These are phyloP conservation scores for Heterotilapia buettikoferi DNA, from an alignment of 2,113 vertebrate species.

Conservation along the genomic window DNA sequence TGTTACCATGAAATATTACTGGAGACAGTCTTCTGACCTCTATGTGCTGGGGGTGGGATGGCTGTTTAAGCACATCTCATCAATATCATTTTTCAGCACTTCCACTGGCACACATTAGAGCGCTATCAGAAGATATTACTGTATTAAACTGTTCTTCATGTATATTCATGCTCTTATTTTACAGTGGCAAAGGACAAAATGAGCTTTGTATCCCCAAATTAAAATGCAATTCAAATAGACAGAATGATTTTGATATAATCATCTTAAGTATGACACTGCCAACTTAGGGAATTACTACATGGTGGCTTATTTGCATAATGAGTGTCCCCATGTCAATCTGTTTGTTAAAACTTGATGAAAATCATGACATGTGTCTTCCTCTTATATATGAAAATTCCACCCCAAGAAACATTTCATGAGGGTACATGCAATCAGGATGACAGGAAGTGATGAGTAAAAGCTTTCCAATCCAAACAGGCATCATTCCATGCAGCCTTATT, in stretches of 20 bases:
- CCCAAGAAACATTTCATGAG: not conserved
- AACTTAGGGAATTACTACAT: conserved; percentile 27
- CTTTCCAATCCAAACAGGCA: not conserved
- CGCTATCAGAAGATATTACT: conserved; percentile 33
- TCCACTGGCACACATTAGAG: conserved; percentile 24
- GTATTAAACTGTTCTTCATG: conserved; percentile 26
- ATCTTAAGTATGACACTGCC: conserved; percentile 38
- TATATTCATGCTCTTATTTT: conserved; percentile 19
- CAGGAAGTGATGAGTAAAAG: not conserved
- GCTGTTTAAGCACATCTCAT: conserved; percentile 24
- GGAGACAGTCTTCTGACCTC: not conserved
- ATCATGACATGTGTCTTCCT: not conserved
- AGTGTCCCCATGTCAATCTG: conserved; percentile 2
- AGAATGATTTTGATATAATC: conserved; percentile 44
- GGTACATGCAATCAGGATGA: not conserved
- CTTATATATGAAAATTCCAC: not conserved
- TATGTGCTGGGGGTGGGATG: not conserved
- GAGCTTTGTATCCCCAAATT: conserved; percentile 8
- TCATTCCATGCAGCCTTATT: not conserved
- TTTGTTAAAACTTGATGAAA: not conserved
- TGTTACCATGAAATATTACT: conserved; percentile 13
- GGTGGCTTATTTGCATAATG: conserved; percentile 40
- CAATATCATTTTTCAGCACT: conserved; percentile 2
- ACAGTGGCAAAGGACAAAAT: not conserved
- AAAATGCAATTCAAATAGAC: conserved; percentile 31